These are phyloP conservation scores for Onchidella celtica DNA, from an alignment of 2,888 invertebrate genomes.

Conservation along the genomic window DNA sequence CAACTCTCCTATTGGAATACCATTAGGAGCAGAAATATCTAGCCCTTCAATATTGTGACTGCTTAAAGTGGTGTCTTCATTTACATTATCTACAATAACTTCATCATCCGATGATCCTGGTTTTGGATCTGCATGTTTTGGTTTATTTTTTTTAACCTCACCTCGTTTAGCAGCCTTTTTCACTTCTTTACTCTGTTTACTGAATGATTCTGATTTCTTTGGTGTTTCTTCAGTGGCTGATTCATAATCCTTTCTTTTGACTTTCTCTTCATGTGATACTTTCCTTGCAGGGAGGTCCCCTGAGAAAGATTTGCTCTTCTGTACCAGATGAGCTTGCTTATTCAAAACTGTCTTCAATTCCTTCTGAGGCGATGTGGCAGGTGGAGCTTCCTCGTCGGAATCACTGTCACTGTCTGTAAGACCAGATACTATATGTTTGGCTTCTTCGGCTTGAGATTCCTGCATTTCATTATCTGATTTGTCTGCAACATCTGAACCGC, in stretches of 20 bases:
- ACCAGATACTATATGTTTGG: conserved; percentile 40
- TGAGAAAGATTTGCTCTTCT: neutral
- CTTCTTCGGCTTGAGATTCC: conserved; percentile 19
- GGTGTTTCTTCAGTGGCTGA: neutral
- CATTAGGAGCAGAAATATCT: conserved; percentile 48
- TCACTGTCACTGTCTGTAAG: conserved; percentile 50
- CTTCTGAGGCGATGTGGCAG: conserved; percentile 29
- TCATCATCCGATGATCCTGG: conserved; percentile 3
- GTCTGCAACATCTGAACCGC: conserved; percentile 5
- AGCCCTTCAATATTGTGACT: conserved; percentile 9
- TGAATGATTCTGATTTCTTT: neutral
- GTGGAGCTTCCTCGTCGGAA: conserved; percentile 37
- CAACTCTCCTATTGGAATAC: conserved; percentile 41
- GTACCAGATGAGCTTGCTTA: neutral
- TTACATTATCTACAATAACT: neutral
- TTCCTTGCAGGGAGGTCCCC: neutral
- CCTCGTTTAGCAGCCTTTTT: neutral
- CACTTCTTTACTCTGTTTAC: neutral
- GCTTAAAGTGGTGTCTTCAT: neutral
- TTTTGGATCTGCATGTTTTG: conserved; percentile 6
- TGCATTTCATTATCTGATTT: conserved; percentile 37
- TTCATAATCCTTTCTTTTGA: neutral
- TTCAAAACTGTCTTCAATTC: conserved; percentile 9
- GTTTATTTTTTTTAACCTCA: neutral
- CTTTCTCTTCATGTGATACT: conserved; percentile 3